Base-by-base conservation (phyloP, 2,888 invertebrate species). In the Drosophila incognita region DNA sequence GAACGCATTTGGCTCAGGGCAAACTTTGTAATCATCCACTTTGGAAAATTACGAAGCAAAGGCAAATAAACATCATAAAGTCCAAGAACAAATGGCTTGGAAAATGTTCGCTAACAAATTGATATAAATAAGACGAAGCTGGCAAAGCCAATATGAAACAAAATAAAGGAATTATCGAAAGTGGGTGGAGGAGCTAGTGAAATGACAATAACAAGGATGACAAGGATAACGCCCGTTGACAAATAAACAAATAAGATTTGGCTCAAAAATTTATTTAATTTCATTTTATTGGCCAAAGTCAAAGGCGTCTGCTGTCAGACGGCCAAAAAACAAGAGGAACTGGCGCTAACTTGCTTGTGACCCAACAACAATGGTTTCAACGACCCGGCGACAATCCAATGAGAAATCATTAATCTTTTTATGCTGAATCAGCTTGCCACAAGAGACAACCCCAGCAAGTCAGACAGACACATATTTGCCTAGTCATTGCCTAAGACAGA, bases 321-420 rank as follows among this genome's bases (percentile, higher is more conserved):
- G 49, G 36, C 4, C 54, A 53, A 53, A 58, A 74, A 69, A 69
- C 64, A 69, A 72, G 52, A 46, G 38, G 52, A 40, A 11, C 27
- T 27, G 27, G 27, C 27, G 27, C 27, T 27, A 27, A 27, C 2
- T 27, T 27, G 27, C 27, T 2, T 27, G 27, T 27, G 27, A 27
- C 58, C 58, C 69, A 62, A 68, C 36, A 57, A 61, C 24, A 70
- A 58, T 64, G 66, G 73, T 73, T 73, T 73, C 51, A 71, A 52
- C 70, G 56, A 51, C 57, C 46, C 54, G 66, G 52, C 74, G 69
- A 69, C 73, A 76, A 62, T 71, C 74, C 82, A 64, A 78, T 82
- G 79, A 58, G 76, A 71, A 87, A 87, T 85, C 87, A 89, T 88
- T 88, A 88, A 88, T 88, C 87, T 88, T 87, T 81, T 90, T 74